phyloP scores from a whole-genome alignment of 2,113 vertebrate species.

The Pampusana beccarii region DNA sequence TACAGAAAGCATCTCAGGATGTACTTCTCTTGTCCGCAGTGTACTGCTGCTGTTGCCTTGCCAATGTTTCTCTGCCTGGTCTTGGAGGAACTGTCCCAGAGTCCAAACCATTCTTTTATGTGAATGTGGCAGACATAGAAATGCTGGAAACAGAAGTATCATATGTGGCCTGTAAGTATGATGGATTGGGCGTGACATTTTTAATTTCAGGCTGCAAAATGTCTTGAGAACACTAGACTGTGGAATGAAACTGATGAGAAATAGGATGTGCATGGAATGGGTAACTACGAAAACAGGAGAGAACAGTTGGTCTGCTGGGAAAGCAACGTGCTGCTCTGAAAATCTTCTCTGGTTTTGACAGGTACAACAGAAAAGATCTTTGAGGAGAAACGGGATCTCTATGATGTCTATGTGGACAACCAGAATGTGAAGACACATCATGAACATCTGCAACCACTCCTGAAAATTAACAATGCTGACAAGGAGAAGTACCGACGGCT shows the following conservation, averaged over 20 bases:
- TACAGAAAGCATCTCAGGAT: not conserved
- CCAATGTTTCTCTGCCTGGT: slow-evolving; percentile 92
- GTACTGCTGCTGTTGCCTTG: slow-evolving; percentile 97
- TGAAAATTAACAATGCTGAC: slow-evolving; percentile 90
- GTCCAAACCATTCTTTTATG: slow-evolving; percentile 95
- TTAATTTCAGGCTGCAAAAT: not conserved
- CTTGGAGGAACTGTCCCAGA: slow-evolving; percentile 90
- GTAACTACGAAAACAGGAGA: not conserved
- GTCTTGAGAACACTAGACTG: not conserved
- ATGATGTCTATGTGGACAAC: slow-evolving; percentile 95
- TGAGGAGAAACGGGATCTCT: slow-evolving; percentile 93
- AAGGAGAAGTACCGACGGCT: slow-evolving; percentile 94
- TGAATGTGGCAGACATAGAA: slow-evolving; percentile 94
- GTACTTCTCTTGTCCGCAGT: slow-evolving; percentile 70
- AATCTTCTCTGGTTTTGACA: slow-evolving; percentile 46
- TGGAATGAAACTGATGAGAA: not conserved
- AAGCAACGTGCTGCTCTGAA: slow-evolving; percentile 3
- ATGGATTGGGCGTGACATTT: not conserved
- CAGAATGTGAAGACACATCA: slow-evolving; percentile 98
- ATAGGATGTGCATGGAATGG: not conserved
- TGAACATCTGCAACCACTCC: slow-evolving; percentile 86
- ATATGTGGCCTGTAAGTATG: slow-evolving; percentile 94
- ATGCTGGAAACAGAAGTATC: slow-evolving; percentile 91
- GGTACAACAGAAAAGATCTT: slow-evolving; percentile 99
- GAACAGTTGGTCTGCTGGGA: not conserved